Percentiles rank a stretch among this genome's conserved stretches.
phyloP scores from a whole-genome alignment of 2,888 invertebrate species.

The Tetramorium bicarinatum region DNA sequence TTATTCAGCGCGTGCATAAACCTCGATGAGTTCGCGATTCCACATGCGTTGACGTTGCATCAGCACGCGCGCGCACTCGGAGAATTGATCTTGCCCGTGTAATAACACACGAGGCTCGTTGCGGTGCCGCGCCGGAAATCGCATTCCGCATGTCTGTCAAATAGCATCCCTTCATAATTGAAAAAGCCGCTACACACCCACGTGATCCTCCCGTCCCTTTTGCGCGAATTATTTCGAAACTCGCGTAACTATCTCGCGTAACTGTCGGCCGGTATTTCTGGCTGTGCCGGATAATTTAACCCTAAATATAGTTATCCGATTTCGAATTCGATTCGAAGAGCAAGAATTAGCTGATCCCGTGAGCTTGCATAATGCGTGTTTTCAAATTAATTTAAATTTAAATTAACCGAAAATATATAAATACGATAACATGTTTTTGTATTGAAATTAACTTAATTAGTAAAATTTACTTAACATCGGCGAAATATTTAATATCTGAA shows the following conservation, averaged over 20 bases:
- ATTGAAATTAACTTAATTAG: neutral
- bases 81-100: slow-evolving; percentile 30
- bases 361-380: neutral
- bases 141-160: slow-evolving; percentile 40
- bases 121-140: slow-evolving; percentile 40
- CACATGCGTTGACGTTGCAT: slow-evolving; percentile 35
- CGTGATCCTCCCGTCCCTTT: slow-evolving; percentile 7
- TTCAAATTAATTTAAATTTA: neutral
- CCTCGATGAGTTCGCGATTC: slow-evolving; percentile 55
- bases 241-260: neutral
- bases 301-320: neutral
- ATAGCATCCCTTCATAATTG: slow-evolving; percentile 26
- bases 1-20: slow-evolving; percentile 66
- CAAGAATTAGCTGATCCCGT: neutral
- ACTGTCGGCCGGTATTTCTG: neutral
- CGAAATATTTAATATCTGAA: neutral
- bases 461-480: neutral
- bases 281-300: neutral
- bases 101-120: slow-evolving; percentile 33
- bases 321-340: neutral
- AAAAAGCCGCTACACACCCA: slow-evolving; percentile 18
- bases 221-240: slow-evolving; percentile 35
- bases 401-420: neutral
- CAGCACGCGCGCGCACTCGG: slow-evolving; percentile 24
- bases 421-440: neutral